Evolutionary conservation across 2,113 vertebrate genomes (phyloP), one percentile per base, ranked within the genome.

Genomic region (Thermophis baileyi): DNA sequence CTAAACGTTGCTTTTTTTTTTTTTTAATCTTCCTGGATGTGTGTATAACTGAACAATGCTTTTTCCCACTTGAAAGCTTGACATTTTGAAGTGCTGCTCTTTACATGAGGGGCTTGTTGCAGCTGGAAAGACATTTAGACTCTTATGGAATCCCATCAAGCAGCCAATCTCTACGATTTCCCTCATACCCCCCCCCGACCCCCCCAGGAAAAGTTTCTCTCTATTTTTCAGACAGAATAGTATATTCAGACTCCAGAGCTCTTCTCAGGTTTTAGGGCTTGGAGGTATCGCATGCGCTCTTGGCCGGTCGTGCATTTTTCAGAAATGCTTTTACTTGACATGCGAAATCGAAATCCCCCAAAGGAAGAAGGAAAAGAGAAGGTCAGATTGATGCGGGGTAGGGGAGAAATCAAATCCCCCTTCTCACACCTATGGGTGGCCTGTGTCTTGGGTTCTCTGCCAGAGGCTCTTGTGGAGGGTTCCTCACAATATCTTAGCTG

Each of bases 71-170:
- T 53, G 74, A 50, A 44, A 0, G 50, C 49, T 92, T 86, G 40
- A 91, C 81, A 91, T 47, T 47, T 91, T 49, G 20, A 44, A 63
- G 54, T 6, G 27, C 55, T 63, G 47, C 16, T 4, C 44, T 47
- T 90, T 20, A 49, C n/a, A 40, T 1, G 6, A 20, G 16, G 69
- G 35, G 6, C 7, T 44, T 25, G 44, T 55, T 24, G 35, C 49
- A 16, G 40, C 22, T n/a, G 44, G 69, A 50, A 74, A 20, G 54
- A 53, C 6, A 81, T 87, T 57, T 60, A 60, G 81, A 53, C 20
- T 24, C 0, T 14, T 54, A 44, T 0, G 25, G 50, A 85, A 20
- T 35, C 5, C 0, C 50, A 4, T 24, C 18, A 86, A 0, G 0
- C 89, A 6, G 44, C 11, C 91, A 87, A 18, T 89, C 2, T 0